A percentile compares a stretch with the other conserved stretches of the same genome.
Evolutionary conservation across 1,140 invertebrate genomes (phyloP).

Genomic region (Papilio polytes): DNA sequence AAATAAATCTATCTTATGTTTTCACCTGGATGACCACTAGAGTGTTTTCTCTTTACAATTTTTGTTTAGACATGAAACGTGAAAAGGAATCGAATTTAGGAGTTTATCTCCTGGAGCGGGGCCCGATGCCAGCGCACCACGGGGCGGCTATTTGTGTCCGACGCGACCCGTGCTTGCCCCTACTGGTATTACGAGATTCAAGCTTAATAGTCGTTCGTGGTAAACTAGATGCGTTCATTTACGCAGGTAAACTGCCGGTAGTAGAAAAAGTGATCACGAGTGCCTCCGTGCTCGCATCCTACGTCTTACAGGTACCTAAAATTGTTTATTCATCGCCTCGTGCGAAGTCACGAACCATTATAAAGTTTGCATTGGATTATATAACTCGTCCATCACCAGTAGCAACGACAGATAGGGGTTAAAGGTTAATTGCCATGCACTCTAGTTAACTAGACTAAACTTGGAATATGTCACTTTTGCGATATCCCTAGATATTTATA

Average conservation of each 20-base stretch:
- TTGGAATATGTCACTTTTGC: neutral
- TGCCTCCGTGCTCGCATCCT: neutral
- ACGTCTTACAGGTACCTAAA: neutral
- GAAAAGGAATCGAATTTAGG: constrained; percentile 32
- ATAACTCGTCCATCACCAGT: neutral
- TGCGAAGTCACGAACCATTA: neutral
- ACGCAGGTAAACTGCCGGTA: neutral
- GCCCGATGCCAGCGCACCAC: constrained; percentile 15
- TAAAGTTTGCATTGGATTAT: neutral
- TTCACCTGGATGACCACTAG: neutral
- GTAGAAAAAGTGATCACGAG: neutral
- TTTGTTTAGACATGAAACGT: neutral
- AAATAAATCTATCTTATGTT: too few species aligned
- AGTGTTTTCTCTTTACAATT: neutral
- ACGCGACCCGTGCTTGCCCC: neutral
- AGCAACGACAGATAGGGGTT: neutral
- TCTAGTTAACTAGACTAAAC: neutral
- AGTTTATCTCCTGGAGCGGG: constrained; percentile 18
- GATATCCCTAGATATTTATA: neutral
- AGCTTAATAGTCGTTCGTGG: neutral
- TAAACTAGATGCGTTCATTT: neutral
- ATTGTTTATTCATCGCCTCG: neutral
- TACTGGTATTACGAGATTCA: neutral
- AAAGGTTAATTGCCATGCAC: neutral
- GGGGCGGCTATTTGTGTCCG: constrained; percentile 24